Evolutionary conservation across 1,140 invertebrate species (phyloP), one percentile per base, ranked within the genome.

Genomic region (Zaprionus nigranus): DNA sequence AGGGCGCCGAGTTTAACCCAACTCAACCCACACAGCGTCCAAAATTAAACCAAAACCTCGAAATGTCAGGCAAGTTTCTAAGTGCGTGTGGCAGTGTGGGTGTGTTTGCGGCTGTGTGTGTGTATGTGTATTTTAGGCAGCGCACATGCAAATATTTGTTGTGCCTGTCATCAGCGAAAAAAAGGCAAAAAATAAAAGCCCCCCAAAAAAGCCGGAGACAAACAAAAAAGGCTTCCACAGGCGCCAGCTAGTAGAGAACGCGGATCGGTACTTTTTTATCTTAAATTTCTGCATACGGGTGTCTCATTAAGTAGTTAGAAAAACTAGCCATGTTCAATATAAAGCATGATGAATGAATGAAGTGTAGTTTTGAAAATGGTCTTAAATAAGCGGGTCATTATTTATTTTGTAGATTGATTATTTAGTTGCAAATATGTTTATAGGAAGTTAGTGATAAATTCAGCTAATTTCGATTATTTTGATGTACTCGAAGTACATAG

Each of bases 81-180:
- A 30, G 56, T 59, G 57, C 38, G 46, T 28, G 20, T 61, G 40
- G 2, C n/a, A 17, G 17, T 34, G 67, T 30, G 58, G 5, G 43
- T 22, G 40, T 57, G 17, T 58, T 51, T 51, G 46, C 12, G 22
- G 46, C 11, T 53, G 66, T 36, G 56, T 30, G 46, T 38, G 36
- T 53, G 46, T 38, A 26, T 53, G 36, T 63, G 56, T 40, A 60
- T 65, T 81, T 66, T 51, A 74, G 81, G 56, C 73, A 66, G 51
- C 56, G 63, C 36, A 57, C 56, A 75, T 68, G 79, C 75, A 86
- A 85, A 85, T 86, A 82, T 85, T 85, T 86, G 53, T 40, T 78
- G 51, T 46, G 38, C 34, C 34, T 66, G 68, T 72, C 63, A 49
- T 46, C 75, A 58, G 69, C 57, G 53, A 40, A 26, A 34, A 36